A percentile compares a stretch with the other conserved stretches of the same genome.
phyloP scores from a whole-genome alignment of 2,113 vertebrate genomes.

The Tautogolabrus adspersus region DNA sequence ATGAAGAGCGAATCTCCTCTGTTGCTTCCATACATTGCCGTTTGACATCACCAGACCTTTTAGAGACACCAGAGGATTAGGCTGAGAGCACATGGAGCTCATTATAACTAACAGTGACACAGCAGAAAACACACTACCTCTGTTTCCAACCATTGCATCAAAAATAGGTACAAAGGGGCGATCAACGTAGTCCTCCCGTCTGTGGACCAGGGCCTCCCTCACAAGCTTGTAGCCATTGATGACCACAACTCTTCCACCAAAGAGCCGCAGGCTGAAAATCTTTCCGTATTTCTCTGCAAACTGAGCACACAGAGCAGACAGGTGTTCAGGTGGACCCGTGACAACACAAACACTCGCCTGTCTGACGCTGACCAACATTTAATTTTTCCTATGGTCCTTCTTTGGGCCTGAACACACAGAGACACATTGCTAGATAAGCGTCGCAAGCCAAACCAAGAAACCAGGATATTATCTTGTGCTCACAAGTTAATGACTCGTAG shows the following conservation, averaged over 20 bases:
- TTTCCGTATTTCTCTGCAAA: constrained; percentile 81
- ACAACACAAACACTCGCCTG: constrained; percentile 20
- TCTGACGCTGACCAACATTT: no score
- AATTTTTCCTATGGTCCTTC: no score
- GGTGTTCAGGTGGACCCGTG: not conserved
- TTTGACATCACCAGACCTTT: constrained; percentile 76
- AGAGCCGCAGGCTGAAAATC: constrained; percentile 47
- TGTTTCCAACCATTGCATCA: constrained; percentile 13
- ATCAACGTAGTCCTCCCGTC: constrained; percentile 74
- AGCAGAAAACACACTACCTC: constrained; percentile 64
- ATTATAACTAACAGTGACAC: no score
- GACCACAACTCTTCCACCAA: constrained; percentile 37
- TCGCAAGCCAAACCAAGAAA: no score
- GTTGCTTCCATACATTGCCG: constrained; percentile 81
- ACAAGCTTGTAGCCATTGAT: constrained; percentile 78
- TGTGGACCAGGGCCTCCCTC: constrained; percentile 83
- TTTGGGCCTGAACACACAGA: no score
- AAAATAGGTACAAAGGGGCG: constrained; percentile 50
- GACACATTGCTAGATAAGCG: no score
- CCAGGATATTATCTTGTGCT: no score
- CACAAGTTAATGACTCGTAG: no score
- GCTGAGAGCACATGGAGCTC: no score
- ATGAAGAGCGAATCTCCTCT: constrained; percentile 83
- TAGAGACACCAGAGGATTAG: not conserved
- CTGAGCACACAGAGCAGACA: constrained; percentile 54